These are phyloP conservation scores for Sylvicola cinctus DNA, from an alignment of 2,888 invertebrate genomes.

Conservation along the genomic window DNA sequence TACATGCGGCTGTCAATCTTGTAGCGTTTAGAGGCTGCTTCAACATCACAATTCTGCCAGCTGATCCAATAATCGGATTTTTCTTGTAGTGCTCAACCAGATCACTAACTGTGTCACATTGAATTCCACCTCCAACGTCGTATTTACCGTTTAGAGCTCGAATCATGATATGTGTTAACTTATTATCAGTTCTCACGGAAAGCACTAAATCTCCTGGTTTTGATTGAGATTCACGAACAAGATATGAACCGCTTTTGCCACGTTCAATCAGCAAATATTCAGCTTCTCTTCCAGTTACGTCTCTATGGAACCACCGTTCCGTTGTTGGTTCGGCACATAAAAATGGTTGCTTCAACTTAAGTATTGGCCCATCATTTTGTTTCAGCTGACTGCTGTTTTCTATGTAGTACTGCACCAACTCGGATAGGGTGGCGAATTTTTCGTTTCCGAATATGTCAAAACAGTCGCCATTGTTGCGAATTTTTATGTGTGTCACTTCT, in stretches of 20 bases:
- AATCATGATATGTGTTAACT: slow-evolving; percentile 94
- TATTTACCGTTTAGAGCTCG: slow-evolving; percentile 78
- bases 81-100: slow-evolving; percentile 89
- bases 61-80: slow-evolving; percentile 96
- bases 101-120: slow-evolving; percentile 76
- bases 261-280: slow-evolving; percentile 80
- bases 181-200: slow-evolving; percentile 83
- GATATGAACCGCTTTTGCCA: slow-evolving; percentile 91
- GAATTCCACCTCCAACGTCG: slow-evolving; percentile 90
- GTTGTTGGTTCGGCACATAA: slow-evolving; percentile 95
- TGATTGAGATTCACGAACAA: slow-evolving; percentile 91
- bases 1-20: slow-evolving; percentile 71
- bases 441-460: slow-evolving; percentile 94
- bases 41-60: slow-evolving; percentile 84
- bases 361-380: slow-evolving; percentile 91
- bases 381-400: slow-evolving; percentile 86
- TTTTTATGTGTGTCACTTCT: slow-evolving; percentile 97
- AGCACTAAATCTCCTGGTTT: slow-evolving; percentile 94
- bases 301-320: slow-evolving; percentile 94
- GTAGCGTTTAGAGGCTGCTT: slow-evolving; percentile 94
- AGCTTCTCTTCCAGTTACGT: slow-evolving; percentile 81
- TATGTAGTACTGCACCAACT: slow-evolving; percentile 94
- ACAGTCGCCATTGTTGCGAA: slow-evolving; percentile 95
- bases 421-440: slow-evolving; percentile 92
- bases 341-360: slow-evolving; percentile 78